These are phyloP conservation scores for Taphrorychus bicolor DNA, from an alignment of 2,888 invertebrate species.

Conservation along the genomic window DNA sequence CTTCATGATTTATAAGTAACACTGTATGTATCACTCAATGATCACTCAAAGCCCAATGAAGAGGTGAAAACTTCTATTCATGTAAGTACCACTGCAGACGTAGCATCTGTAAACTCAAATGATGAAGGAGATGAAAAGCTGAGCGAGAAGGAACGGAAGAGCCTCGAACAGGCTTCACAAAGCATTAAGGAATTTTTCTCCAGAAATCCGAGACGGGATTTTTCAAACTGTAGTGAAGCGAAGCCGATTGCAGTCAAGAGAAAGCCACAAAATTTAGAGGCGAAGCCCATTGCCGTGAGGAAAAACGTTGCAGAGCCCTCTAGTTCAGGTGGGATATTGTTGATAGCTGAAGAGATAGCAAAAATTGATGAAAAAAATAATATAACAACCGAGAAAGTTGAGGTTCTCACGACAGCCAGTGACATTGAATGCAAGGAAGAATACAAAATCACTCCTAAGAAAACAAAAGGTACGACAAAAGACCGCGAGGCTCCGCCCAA, in stretches of 20 bases:
- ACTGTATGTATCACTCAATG: too few relatives aligned
- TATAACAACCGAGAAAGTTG: background rate
- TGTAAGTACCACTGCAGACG: slow-evolving; percentile 3
- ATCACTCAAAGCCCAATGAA: too few relatives aligned
- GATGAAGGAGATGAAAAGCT: too few relatives aligned
- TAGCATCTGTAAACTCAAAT: too few relatives aligned
- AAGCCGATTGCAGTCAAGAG: slow-evolving; percentile 9
- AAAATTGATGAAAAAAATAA: background rate
- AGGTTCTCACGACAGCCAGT: background rate
- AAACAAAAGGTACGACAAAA: background rate
- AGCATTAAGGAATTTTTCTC: slow-evolving; percentile 32
- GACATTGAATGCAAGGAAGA: slow-evolving; percentile 6
- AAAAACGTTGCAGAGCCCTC: too few relatives aligned
- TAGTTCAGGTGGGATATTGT: too few relatives aligned
- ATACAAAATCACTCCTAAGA: slow-evolving; percentile 16
- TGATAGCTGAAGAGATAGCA: too few relatives aligned
- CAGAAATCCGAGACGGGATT: slow-evolving; percentile 4
- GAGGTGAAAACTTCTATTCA: too few relatives aligned
- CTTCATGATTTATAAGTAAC: too few relatives aligned
- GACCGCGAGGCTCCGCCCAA: background rate
- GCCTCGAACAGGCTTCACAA: slow-evolving; percentile 18
- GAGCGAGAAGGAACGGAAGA: background rate
- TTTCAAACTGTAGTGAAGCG: background rate
- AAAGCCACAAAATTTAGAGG: slow-evolving; percentile 6
- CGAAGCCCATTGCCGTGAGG: slow-evolving; percentile 1